A percentile compares a stretch with the other conserved stretches of the same genome.
phyloP scores from a whole-genome alignment of 2,797 vertebrate species.

The Gallinago stenura region DNA sequence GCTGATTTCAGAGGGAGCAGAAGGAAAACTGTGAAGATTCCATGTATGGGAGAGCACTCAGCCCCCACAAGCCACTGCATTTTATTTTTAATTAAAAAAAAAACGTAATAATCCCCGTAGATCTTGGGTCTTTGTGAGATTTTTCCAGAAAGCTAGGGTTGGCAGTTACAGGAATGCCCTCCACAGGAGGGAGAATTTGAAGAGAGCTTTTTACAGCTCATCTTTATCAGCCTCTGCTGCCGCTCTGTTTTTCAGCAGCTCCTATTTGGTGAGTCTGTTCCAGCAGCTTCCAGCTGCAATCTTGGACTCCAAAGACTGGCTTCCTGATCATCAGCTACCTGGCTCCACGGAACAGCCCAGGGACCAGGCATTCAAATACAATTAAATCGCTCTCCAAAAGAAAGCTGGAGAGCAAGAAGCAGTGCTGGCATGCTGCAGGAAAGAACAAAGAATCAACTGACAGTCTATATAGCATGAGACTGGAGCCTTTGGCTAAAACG shows the following conservation, averaged over 20 bases:
- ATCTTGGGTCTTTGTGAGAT: not conserved
- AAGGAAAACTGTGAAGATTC: not conserved
- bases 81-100: not conserved
- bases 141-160: not conserved
- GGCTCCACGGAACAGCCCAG: constrained; percentile 30
- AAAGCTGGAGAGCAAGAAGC: constrained; percentile 46
- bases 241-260: not conserved
- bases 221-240: not conserved
- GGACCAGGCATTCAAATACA: constrained; percentile 39
- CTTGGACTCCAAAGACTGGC: not conserved
- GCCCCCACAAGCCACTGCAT: not conserved
- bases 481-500: constrained; percentile 12
- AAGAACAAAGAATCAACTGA: constrained; percentile 41
- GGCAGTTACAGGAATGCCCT: not conserved
- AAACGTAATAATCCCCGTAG: not conserved
- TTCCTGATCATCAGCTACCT: constrained; percentile 52
- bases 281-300: constrained; percentile 36
- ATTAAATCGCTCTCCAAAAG: constrained; percentile 49
- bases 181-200: not conserved
- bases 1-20: not conserved
- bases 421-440: constrained; percentile 27
- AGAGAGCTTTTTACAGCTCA: not conserved
- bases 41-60: not conserved
- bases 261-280: not conserved
- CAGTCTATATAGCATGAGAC: constrained; percentile 27